phyloP scores from a whole-genome alignment of 1,140 invertebrate species.

The Acromyrmex charruanus region DNA sequence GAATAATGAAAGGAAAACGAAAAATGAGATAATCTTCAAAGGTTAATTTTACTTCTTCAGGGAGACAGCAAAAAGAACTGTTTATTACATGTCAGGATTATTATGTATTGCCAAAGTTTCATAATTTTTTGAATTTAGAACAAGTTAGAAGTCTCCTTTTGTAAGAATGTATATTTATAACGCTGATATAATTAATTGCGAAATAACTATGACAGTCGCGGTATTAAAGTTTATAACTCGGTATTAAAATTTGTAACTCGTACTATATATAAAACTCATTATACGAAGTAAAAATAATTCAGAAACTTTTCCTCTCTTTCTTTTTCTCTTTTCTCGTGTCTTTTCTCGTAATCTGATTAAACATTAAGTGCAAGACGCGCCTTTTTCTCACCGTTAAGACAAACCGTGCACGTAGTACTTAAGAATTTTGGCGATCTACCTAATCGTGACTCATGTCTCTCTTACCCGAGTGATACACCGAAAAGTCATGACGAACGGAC shows the following conservation, averaged over 20 bases:
- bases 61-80: too few relatives aligned
- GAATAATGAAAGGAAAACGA: too few relatives aligned
- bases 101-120: too few relatives aligned
- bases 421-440: slow-evolving; percentile 49
- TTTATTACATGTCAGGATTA: too few relatives aligned
- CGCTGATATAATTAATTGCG: neutral
- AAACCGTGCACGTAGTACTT: slow-evolving; percentile 38
- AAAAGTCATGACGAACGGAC: slow-evolving; percentile 55
- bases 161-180: neutral
- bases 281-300: neutral
- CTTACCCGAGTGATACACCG: slow-evolving; percentile 4
- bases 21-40: too few relatives aligned
- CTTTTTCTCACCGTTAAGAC: slow-evolving; percentile 39
- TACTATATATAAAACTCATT: neutral
- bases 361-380: neutral
- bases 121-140: too few relatives aligned
- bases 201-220: neutral
- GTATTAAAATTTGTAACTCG: neutral
- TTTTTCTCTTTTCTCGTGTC: neutral
- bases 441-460: slow-evolving; percentile 43
- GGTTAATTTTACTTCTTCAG: too few relatives aligned
- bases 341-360: neutral
- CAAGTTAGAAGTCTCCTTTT: too few relatives aligned
- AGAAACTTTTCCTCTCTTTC: neutral
- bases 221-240: neutral